Conservation (phyloP, 2,113 vertebrate species). For the Saimiri boliviensis region DNA sequence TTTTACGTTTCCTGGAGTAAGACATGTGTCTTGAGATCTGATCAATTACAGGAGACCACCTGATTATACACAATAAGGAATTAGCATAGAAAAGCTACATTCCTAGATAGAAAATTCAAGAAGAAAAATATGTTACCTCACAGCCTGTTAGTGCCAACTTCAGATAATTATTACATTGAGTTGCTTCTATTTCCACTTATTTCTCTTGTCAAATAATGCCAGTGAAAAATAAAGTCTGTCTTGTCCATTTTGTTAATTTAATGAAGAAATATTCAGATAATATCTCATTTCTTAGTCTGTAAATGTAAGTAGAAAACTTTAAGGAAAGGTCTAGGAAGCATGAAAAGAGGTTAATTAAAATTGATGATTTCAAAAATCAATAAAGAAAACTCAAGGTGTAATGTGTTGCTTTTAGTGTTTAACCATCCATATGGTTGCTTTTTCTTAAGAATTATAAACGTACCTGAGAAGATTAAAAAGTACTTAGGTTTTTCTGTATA, state of each 20-base stretch:
- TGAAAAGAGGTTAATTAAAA: background rate
- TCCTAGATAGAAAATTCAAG: background rate
- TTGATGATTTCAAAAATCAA: background rate
- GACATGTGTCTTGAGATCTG: background rate
- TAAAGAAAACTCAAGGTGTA: background rate
- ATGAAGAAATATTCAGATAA: background rate
- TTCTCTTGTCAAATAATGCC: background rate
- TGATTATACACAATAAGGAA: background rate
- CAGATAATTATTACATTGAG: background rate
- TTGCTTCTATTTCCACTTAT: background rate
- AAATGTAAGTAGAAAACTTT: background rate
- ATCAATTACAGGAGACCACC: conserved; percentile 21
- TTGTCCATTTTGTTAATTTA: background rate
- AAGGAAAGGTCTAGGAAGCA: background rate
- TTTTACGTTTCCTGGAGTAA: background rate
- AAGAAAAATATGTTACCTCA: background rate
- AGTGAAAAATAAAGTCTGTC: background rate
- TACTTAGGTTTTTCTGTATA: background rate
- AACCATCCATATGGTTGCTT: background rate
- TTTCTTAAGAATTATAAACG: background rate
- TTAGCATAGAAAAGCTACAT: background rate
- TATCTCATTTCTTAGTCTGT: background rate
- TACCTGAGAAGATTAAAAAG: background rate
- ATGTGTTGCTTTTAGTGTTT: background rate
- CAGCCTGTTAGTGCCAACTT: background rate